Evolutionary conservation across 2,888 invertebrate species (phyloP).

Genomic region (Pantelozetes paolii): DNA sequence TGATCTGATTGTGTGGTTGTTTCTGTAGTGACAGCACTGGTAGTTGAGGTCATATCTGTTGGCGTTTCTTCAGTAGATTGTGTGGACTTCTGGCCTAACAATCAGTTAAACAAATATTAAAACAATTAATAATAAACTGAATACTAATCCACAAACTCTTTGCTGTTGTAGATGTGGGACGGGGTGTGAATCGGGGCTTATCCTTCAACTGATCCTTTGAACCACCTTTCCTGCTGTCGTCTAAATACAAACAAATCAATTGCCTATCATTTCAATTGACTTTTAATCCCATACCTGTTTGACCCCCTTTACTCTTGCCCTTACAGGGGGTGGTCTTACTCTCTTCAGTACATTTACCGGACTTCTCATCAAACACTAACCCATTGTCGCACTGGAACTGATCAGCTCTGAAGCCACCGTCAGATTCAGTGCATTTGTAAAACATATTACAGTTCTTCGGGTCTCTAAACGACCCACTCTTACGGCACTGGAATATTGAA

Average conservation of each 20-base stretch:
- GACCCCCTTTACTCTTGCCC: slow-evolving; percentile 52
- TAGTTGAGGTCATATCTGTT: background rate
- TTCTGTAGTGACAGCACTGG: slow-evolving; percentile 4
- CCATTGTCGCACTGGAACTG: slow-evolving; percentile 76
- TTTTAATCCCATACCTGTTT: too few species aligned
- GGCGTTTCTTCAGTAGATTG: background rate
- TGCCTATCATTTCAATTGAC: too few species aligned
- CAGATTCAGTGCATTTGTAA: slow-evolving; percentile 74
- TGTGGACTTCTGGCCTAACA: background rate
- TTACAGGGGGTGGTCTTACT: slow-evolving; percentile 59
- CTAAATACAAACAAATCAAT: background rate
- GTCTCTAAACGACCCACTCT: slow-evolving; percentile 46
- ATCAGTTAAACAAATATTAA: background rate
- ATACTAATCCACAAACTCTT: too few species aligned
- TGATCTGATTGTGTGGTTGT: background rate
- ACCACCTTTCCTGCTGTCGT: slow-evolving; percentile 5
- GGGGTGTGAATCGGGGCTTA: slow-evolving; percentile 6
- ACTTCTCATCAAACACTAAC: slow-evolving; percentile 63
- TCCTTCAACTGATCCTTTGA: background rate
- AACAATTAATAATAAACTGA: background rate
- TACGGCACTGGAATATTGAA: slow-evolving; percentile 43
- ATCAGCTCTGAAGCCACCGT: slow-evolving; percentile 65
- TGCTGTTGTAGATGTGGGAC: slow-evolving; percentile 1
- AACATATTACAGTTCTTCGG: slow-evolving; percentile 57
- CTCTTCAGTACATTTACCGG: slow-evolving; percentile 28